A percentile compares a stretch with the other conserved stretches of the same genome.
Conservation (phyloP, 1,140 invertebrate genomes). For the Galleria mellonella region DNA sequence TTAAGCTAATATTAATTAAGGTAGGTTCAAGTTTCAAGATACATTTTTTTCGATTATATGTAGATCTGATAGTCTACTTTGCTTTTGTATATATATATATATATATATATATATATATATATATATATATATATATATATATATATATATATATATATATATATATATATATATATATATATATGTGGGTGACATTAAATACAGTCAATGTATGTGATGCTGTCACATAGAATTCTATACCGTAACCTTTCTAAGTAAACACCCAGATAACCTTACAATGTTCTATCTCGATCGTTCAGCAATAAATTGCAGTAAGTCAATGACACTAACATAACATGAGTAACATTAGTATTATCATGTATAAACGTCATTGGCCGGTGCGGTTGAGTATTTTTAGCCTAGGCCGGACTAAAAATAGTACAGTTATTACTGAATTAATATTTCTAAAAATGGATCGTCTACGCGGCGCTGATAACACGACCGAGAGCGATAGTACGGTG, state of each 20-base stretch:
- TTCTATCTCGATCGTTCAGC: conserved; percentile 38
- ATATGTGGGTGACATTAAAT: too few relatives aligned
- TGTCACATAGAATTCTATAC: background rate
- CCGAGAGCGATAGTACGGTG: conserved; percentile 59
- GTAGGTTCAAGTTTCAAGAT: too few relatives aligned
- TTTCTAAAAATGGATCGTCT: conserved; percentile 73
- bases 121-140: too few relatives aligned
- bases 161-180: too few relatives aligned
- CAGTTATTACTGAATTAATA: conserved; percentile 73
- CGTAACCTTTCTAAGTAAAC: conserved; percentile 20
- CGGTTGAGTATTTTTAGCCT: conserved; percentile 65
- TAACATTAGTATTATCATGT: conserved; percentile 68
- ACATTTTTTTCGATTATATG: too few relatives aligned
- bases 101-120: too few relatives aligned
- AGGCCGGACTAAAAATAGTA: conserved; percentile 71
- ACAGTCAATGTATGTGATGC: too few relatives aligned
- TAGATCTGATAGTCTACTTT: too few relatives aligned
- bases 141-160: too few relatives aligned
- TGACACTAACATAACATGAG: conserved; percentile 58
- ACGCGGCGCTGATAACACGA: conserved; percentile 57
- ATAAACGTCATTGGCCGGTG: conserved; percentile 49
- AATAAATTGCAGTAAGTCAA: conserved; percentile 64
- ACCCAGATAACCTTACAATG: conserved; percentile 46
- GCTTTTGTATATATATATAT: too few relatives aligned
- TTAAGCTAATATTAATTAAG: too few relatives aligned